These are phyloP conservation scores for Liodrosophila aerea DNA, from an alignment of 2,888 invertebrate species.

Conservation along the genomic window DNA sequence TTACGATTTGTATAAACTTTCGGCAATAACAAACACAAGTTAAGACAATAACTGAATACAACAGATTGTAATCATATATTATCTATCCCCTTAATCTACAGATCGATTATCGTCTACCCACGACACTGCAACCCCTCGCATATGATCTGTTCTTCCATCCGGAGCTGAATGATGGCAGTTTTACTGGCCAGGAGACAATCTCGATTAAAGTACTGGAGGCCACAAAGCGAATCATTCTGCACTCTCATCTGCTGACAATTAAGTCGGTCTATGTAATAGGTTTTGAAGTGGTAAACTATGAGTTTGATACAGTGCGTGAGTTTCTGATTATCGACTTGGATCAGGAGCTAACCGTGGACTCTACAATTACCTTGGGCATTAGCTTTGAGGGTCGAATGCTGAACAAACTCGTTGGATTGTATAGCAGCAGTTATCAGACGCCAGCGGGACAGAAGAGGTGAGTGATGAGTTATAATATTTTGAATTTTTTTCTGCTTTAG, in stretches of 20 bases:
- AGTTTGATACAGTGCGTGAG: conserved; percentile 59
- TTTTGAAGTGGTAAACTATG: conserved; percentile 33
- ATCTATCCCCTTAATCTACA: conserved; percentile 14
- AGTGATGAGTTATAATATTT: no score
- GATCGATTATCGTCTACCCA: conserved; percentile 84
- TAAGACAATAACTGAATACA: no score
- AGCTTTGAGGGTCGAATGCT: conserved; percentile 86
- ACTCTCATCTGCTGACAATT: conserved; percentile 85
- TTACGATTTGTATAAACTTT: no score
- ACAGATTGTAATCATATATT: background rate
- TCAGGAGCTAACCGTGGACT: conserved; percentile 63
- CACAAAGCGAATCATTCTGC: conserved; percentile 84
- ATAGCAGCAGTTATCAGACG: conserved; percentile 86
- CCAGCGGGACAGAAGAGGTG: conserved; percentile 82
- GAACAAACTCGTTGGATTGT: conserved; percentile 88
- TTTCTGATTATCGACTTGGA: conserved; percentile 69
- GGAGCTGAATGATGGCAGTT: conserved; percentile 84
- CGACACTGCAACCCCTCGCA: conserved; percentile 84
- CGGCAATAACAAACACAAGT: background rate
- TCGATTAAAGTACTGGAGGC: conserved; percentile 81
- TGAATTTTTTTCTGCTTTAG: no score
- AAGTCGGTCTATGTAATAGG: conserved; percentile 41
- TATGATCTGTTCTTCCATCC: conserved; percentile 88
- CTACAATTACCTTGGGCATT: conserved; percentile 84
- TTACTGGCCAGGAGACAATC: conserved; percentile 85